Percentiles rank a stretch among this genome's conserved stretches.
These are phyloP conservation scores for Heliopora coerulea DNA, from an alignment of 92 coral and sea anemone species.

Conservation along the genomic window DNA sequence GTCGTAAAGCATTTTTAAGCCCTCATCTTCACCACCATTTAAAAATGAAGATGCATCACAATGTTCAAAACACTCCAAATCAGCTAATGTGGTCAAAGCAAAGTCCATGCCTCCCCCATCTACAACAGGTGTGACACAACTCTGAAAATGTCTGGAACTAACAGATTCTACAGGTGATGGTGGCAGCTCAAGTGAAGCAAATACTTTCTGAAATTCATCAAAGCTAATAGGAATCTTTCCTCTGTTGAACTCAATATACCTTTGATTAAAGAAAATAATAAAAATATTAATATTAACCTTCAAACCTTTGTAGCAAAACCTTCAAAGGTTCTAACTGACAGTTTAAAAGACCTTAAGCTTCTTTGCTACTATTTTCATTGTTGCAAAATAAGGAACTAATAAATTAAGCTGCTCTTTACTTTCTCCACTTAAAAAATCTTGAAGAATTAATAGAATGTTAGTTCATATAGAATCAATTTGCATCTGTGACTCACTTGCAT, in stretches of 20 bases:
- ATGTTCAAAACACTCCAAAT: slow-evolving; percentile 52
- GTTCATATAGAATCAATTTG: no score
- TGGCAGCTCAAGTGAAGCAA: slow-evolving; percentile 59
- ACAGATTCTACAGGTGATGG: slow-evolving; percentile 62
- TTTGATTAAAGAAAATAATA: slow-evolving; percentile 33
- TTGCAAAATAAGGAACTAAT: no score
- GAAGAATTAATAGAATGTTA: no score
- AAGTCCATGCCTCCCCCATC: slow-evolving; percentile 55
- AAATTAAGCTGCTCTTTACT: no score
- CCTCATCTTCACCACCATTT: slow-evolving; percentile 86
- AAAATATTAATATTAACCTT: no score
- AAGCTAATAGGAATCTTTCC: slow-evolving; percentile 65
- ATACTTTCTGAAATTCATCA: slow-evolving; percentile 59
- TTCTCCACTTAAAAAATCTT: no score
- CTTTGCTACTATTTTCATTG: no score
- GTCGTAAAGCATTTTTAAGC: slow-evolving; percentile 51
- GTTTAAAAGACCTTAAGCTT: no score
- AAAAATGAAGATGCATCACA: slow-evolving; percentile 46
- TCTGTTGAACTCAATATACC: slow-evolving; percentile 55
- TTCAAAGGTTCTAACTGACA: no score
- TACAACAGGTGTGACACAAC: slow-evolving; percentile 69
- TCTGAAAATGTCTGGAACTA: slow-evolving; percentile 55
- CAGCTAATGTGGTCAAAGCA: slow-evolving; percentile 62
- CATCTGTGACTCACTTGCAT: no score
- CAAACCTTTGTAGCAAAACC: no score